Evolutionary conservation across 2,797 vertebrate species (phyloP).

Genomic region (Microctenopoma steveboyesi): DNA sequence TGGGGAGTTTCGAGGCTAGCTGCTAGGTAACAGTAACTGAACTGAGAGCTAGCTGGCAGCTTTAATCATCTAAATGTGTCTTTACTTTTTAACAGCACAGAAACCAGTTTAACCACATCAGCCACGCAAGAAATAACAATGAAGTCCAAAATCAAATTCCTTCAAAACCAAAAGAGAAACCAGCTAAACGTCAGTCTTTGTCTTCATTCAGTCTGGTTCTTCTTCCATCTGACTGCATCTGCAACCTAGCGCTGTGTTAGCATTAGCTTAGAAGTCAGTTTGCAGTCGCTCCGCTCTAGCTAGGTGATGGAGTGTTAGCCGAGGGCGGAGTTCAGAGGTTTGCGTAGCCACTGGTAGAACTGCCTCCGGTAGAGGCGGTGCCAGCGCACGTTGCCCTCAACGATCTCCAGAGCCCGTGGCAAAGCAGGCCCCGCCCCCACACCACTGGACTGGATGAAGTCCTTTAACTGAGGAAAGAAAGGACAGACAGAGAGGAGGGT

Average conservation of each 20-base stretch:
- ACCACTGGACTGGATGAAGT: slow-evolving; percentile 89
- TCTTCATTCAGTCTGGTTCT: not conserved
- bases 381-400: slow-evolving; percentile 95
- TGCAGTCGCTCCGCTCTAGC: slow-evolving; percentile 15
- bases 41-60: not conserved
- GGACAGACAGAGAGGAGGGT: not conserved
- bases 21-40: not conserved
- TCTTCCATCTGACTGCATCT: slow-evolving; percentile 44
- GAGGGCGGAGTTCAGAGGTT: slow-evolving; percentile 59
- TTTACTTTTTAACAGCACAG: slow-evolving; percentile 28
- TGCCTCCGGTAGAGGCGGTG: slow-evolving; percentile 91
- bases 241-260: slow-evolving; percentile 37
- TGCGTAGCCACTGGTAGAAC: slow-evolving; percentile 94
- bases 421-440: slow-evolving; percentile 89
- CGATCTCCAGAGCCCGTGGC: slow-evolving; percentile 92
- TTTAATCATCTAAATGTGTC: not conserved
- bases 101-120: slow-evolving; percentile 43
- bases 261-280: slow-evolving; percentile 41
- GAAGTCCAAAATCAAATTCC: slow-evolving; percentile 30
- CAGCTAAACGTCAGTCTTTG: slow-evolving; percentile 14
- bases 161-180: slow-evolving; percentile 45
- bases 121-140: slow-evolving; percentile 31
- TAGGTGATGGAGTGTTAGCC: slow-evolving; percentile 60
- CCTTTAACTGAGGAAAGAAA: slow-evolving; percentile 83
- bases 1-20: not conserved